Conservation (phyloP, 2,797 vertebrate genomes). For the Schizopygopsis malacanthus region DNA sequence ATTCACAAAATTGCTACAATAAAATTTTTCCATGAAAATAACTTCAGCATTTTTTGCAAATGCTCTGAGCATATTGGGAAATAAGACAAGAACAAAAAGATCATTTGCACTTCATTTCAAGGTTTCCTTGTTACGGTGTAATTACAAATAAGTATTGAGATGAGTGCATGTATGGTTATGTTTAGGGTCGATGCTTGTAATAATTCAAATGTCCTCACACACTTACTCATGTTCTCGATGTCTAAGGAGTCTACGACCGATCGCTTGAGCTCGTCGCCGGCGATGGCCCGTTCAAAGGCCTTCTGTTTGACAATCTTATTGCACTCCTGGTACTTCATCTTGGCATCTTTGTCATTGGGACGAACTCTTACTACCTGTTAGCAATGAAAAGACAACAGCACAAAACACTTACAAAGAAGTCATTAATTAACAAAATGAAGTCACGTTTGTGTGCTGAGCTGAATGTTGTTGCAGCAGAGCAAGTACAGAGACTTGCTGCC, state of each 20-base stretch:
- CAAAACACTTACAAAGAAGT: not conserved
- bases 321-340: constrained; percentile 95
- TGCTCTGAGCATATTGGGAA: no score
- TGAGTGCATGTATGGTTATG: not conserved
- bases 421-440: not conserved
- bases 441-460: not conserved
- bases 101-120: not conserved
- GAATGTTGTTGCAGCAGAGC: not conserved
- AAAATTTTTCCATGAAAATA: no score
- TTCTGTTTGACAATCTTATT: constrained; percentile 95
- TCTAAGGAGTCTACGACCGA: constrained; percentile 93
- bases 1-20: no score
- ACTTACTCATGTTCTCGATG: constrained; percentile 96
- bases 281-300: constrained; percentile 93
- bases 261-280: constrained; percentile 88
- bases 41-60: no score
- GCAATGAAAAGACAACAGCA: not conserved
- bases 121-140: not conserved
- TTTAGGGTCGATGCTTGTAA: not conserved
- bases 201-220: no score
- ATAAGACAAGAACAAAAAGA: not conserved
- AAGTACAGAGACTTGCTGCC: not conserved
- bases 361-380: constrained; percentile 89
- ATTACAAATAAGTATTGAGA: not conserved
- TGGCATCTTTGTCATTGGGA: constrained; percentile 93